Conservation (phyloP, 2,888 invertebrate genomes). For the Cheiracanthium punctorium region DNA sequence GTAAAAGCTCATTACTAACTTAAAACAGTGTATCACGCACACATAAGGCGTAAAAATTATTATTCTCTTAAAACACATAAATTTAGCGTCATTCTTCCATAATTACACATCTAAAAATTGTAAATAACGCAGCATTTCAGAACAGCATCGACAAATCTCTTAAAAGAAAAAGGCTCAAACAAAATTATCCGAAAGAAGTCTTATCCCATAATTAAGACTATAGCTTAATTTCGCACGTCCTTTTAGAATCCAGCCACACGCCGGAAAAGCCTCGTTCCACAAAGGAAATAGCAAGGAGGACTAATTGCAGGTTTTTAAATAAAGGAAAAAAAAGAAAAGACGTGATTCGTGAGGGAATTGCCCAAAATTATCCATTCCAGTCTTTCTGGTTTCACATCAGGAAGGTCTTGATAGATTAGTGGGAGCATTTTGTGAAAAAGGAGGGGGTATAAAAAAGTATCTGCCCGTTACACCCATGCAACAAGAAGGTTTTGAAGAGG, state of each 20-base stretch:
- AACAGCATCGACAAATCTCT: no score
- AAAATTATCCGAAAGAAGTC: no score
- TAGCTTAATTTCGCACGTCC: neutral
- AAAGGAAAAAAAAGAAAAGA: no score
- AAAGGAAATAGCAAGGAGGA: neutral
- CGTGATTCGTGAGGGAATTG: neutral
- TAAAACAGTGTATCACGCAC: no score
- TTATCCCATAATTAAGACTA: neutral
- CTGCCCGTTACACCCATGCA: neutral
- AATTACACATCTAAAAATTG: no score
- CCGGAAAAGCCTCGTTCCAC: neutral
- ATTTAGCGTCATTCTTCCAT: no score
- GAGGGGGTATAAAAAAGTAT: neutral
- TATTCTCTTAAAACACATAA: no score
- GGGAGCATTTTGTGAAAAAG: neutral
- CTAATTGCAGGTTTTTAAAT: neutral
- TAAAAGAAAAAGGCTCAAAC: no score
- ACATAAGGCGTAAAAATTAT: no score
- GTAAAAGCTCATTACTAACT: no score
- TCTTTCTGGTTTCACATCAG: neutral
- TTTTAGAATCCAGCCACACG: neutral
- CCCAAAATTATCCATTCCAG: neutral
- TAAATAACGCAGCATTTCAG: no score
- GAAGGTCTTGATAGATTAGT: conserved; percentile 49
- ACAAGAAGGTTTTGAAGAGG: no score